phyloP scores from a whole-genome alignment of 2,888 invertebrate species.

The Agrochola litura region DNA sequence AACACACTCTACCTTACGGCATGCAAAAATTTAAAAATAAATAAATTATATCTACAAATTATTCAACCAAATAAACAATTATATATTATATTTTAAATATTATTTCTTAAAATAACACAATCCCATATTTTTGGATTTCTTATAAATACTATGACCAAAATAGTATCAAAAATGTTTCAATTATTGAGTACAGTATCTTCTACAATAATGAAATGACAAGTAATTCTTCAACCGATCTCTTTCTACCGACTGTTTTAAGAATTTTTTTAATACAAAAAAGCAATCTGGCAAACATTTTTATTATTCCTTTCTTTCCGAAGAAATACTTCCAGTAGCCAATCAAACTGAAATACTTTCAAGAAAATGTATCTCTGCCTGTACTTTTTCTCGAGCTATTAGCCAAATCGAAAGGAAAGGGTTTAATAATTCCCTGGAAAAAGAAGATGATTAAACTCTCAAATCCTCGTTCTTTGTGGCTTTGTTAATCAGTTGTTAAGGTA shows the following conservation, averaged over 20 bases:
- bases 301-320: constrained; percentile 15
- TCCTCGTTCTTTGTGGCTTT: constrained; percentile 53
- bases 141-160: no score
- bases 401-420: constrained; percentile 64
- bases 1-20: no score
- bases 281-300: constrained; percentile 33
- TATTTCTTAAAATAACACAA: no score
- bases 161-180: no score
- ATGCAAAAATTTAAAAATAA: no score
- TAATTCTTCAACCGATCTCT: constrained; percentile 1
- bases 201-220: background rate
- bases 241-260: background rate
- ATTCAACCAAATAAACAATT: no score
- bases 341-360: constrained; percentile 45
- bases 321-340: constrained; percentile 45
- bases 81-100: no score
- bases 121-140: no score
- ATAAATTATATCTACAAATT: no score
- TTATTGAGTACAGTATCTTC: background rate
- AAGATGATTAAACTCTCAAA: constrained; percentile 51
- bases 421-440: constrained; percentile 44
- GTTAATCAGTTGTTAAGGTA: constrained; percentile 50
- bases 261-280: constrained; percentile 25
- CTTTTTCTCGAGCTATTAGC: constrained; percentile 57
- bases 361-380: constrained; percentile 39